Conservation (phyloP, 2,797 vertebrate species). For the Acrossocheilus fasciatus region DNA sequence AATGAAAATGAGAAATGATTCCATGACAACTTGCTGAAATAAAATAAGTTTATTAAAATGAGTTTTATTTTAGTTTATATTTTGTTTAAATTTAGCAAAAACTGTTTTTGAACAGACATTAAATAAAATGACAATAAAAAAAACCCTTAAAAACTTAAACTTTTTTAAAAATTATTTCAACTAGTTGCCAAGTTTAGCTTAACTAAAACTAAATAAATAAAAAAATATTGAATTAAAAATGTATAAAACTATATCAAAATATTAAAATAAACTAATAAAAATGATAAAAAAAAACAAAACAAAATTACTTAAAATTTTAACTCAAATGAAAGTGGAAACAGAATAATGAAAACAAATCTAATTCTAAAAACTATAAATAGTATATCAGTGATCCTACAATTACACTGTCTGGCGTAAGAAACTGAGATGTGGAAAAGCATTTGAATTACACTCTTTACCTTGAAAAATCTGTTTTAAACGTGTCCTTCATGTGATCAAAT, state of each 20-base stretch:
- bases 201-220: background rate
- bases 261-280: background rate
- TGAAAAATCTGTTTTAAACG: constrained; percentile 33
- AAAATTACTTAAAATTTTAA: background rate
- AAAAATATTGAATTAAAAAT: background rate
- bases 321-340: background rate
- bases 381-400: background rate
- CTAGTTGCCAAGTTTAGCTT: background rate
- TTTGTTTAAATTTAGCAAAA: background rate
- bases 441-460: background rate
- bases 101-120: too few relatives aligned
- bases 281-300: background rate
- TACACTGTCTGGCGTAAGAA: background rate
- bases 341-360: background rate
- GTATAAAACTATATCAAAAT: background rate
- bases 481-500: constrained; percentile 11
- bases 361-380: background rate
- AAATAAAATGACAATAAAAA: too few relatives aligned
- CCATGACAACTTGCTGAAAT: too few relatives aligned
- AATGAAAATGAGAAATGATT: too few relatives aligned
- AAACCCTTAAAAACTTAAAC: too few relatives aligned
- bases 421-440: background rate
- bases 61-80: too few relatives aligned
- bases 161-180: too few relatives aligned
- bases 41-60: too few relatives aligned